Conservation (phyloP, 2,888 invertebrate genomes). For the Megaustenia siamemsis region DNA sequence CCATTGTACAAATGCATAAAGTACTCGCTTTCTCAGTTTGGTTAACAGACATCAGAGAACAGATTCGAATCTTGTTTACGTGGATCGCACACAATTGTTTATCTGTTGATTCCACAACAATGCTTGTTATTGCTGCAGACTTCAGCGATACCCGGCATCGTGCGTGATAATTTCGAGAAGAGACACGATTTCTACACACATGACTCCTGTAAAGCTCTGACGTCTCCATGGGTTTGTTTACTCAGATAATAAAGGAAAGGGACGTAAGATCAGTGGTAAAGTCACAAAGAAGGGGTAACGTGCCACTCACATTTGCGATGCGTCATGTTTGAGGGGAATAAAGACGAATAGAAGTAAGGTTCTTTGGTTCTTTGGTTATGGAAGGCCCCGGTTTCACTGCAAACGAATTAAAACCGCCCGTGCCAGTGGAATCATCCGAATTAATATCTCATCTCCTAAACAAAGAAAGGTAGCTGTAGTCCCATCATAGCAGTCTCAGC, state of each 20-base stretch:
- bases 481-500: no score
- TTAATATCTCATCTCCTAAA: no score
- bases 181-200: not conserved
- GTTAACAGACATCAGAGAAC: not conserved
- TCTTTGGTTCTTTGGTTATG: no score
- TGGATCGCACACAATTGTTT: not conserved
- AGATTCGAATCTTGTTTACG: conserved; percentile 12
- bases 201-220: not conserved
- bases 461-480: no score
- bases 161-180: not conserved
- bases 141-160: not conserved
- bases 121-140: conserved; percentile 9
- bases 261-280: not conserved
- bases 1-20: not conserved
- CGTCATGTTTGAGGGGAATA: no score
- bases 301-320: no score
- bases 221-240: not conserved
- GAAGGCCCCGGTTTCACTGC: no score
- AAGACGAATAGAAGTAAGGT: no score
- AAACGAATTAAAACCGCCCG: no score
- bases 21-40: not conserved
- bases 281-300: not conserved
- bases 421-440: no score
- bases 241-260: not conserved
- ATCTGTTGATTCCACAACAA: not conserved